Conservation (phyloP, 2,888 invertebrate genomes). For the Notocelia uddmanniana region DNA sequence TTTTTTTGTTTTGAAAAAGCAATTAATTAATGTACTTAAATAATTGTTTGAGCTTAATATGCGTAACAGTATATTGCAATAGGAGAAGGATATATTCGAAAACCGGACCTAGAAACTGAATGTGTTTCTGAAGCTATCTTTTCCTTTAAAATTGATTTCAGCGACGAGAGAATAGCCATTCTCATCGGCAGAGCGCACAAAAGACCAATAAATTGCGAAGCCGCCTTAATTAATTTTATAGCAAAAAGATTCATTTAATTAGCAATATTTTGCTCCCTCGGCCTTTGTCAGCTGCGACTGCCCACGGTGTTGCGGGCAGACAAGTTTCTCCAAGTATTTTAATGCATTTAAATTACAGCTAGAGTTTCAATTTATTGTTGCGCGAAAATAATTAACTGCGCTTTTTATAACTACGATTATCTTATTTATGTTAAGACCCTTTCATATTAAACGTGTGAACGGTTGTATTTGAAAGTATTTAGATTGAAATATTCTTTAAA, state of each 20-base stretch:
- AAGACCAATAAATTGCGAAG: conserved; percentile 36
- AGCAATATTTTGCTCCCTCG: conserved; percentile 36
- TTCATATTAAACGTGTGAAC: too few relatives aligned
- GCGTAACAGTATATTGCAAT: too few relatives aligned
- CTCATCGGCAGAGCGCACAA: conserved; percentile 22
- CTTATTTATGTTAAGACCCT: too few relatives aligned
- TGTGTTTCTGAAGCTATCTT: background rate
- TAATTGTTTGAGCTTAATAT: too few relatives aligned
- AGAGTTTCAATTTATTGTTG: background rate
- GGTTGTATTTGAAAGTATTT: too few relatives aligned
- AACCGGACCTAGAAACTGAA: background rate
- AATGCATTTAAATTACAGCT: conserved; percentile 5
- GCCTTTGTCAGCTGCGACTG: conserved; percentile 22
- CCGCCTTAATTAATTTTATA: conserved; percentile 43
- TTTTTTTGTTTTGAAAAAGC: too few relatives aligned
- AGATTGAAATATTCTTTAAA: too few relatives aligned
- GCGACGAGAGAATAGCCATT: background rate
- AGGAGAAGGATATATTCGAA: background rate
- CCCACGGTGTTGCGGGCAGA: background rate
- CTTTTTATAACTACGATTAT: too few relatives aligned
- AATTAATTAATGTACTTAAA: too few relatives aligned
- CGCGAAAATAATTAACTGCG: too few relatives aligned
- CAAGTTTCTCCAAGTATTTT: background rate
- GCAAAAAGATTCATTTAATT: conserved; percentile 42
- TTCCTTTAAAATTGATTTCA: background rate